These are phyloP conservation scores for Peribatodes rhomboidaria DNA, from an alignment of 2,888 invertebrate genomes.

Conservation along the genomic window DNA sequence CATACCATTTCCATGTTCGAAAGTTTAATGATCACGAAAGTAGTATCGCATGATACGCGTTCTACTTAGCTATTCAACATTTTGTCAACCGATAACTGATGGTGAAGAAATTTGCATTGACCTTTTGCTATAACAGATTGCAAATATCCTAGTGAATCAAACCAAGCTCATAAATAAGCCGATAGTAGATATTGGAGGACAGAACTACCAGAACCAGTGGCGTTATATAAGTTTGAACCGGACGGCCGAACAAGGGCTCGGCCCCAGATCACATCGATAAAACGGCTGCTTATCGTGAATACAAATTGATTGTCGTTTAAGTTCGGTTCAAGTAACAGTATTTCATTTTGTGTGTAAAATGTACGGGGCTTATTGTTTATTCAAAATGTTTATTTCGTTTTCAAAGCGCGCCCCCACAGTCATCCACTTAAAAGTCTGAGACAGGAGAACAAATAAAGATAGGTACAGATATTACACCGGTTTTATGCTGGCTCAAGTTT, in stretches of 20 bases:
- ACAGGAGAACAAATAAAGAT: conserved; percentile 48
- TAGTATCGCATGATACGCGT: conserved; percentile 55
- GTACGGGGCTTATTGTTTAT: conserved; percentile 35
- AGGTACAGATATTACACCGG: conserved; percentile 47
- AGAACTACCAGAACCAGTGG: conserved; percentile 32
- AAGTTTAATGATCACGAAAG: conserved; percentile 64
- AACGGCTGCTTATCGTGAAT: conserved; percentile 66
- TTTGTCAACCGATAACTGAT: conserved; percentile 58
- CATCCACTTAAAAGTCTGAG: conserved; percentile 42
- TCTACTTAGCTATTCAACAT: conserved; percentile 60
- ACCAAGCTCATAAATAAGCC: conserved; percentile 34
- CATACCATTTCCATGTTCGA: conserved; percentile 70
- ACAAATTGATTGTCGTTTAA: conserved; percentile 71
- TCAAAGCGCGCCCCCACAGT: conserved; percentile 38
- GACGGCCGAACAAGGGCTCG: conserved; percentile 54
- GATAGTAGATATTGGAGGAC: conserved; percentile 24
- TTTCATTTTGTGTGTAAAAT: conserved; percentile 46
- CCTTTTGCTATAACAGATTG: conserved; percentile 32
- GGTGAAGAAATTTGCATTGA: conserved; percentile 48
- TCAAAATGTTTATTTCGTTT: conserved; percentile 40
- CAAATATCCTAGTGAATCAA: conserved; percentile 37
- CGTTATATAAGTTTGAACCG: conserved; percentile 46
- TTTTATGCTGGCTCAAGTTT: conserved; percentile 46
- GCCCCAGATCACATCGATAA: conserved; percentile 64
- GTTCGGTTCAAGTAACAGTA: conserved; percentile 52